phyloP scores from a whole-genome alignment of 1,140 invertebrate genomes.

The Penaeus indicus region DNA sequence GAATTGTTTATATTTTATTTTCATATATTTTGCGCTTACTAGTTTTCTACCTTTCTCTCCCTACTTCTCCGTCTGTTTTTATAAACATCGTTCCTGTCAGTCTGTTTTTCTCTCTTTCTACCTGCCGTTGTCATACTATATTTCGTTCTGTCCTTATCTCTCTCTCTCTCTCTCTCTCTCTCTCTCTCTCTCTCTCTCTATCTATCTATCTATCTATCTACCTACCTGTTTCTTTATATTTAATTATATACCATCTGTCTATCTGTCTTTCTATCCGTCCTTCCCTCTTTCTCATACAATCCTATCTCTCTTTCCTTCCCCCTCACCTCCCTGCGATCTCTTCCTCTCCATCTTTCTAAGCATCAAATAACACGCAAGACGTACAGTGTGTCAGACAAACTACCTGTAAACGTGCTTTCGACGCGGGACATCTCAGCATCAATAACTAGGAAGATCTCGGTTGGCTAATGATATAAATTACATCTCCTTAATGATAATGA shows the following conservation, averaged over 20 bases:
- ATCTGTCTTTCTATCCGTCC: background rate
- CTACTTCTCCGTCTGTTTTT: background rate
- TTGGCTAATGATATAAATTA: no score
- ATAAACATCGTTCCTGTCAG: background rate
- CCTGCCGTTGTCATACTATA: background rate
- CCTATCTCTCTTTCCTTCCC: conserved; percentile 5
- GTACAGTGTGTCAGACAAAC: no score
- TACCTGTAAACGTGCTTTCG: no score
- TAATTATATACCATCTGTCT: background rate
- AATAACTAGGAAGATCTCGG: no score
- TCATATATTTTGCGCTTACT: no score
- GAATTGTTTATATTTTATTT: no score
- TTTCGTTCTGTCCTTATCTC: no score
- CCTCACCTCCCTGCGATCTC: conserved; percentile 13
- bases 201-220: no score
- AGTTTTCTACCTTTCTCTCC: background rate
- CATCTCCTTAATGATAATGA: no score
- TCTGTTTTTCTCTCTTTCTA: background rate
- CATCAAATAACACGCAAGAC: background rate
- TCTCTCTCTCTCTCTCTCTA: no score
- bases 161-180: no score
- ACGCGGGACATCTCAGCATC: no score
- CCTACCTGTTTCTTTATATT: background rate
- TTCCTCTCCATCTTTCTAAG: background rate
- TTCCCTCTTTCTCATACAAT: background rate